Evolutionary conservation across 2,888 invertebrate genomes (phyloP), one percentile per base, ranked within the genome.

Genomic region (Temnothorax unifasciatus): DNA sequence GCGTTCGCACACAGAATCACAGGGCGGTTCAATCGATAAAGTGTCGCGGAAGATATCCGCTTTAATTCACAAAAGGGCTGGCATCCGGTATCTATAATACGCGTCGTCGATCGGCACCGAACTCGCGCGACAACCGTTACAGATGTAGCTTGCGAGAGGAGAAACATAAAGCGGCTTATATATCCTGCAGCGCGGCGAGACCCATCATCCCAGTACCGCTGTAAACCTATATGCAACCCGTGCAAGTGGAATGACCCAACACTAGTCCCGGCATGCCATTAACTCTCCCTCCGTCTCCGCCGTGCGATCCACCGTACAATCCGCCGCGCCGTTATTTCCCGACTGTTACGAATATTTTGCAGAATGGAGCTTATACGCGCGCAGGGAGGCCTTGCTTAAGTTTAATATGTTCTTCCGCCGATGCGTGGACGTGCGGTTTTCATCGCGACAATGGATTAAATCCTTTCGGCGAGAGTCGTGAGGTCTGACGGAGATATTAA

Each of bases 221-320:
- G 88, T 68, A 69, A 87, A 74, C 83, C 85, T 82, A 79, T 83
- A 69, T 83, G 77, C 82, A 74, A 83, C 81, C 81, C 81, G 76
- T 64, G 74, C 85, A 84, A 89, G 88, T 90, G 85, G 79, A 88
- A 86, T 86, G 83, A 90, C 75, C 86, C 63, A 41, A 83, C 64
- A 68, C 77, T 69, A 50, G 77, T 68, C 44, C 85, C 73, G 79
- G 57, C 84, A 82, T 75, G 68, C 83, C 75, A 85, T 85, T 88
- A 86, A 18, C 63, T 54, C 8, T 9, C 18, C 64, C 81, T 54
- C 15, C 47, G 25, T 2, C 25, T 25, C 25, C 83, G 29, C 44
- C 44, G 61, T 38, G 21, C 47, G 25, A 25, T 52, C 61, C 21
- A 34, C 34, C 25, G 18, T 38, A 25, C 29, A 47, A 50, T 71